phyloP scores from a whole-genome alignment of 2,113 vertebrate species.

The Dromiciops gliroides region DNA sequence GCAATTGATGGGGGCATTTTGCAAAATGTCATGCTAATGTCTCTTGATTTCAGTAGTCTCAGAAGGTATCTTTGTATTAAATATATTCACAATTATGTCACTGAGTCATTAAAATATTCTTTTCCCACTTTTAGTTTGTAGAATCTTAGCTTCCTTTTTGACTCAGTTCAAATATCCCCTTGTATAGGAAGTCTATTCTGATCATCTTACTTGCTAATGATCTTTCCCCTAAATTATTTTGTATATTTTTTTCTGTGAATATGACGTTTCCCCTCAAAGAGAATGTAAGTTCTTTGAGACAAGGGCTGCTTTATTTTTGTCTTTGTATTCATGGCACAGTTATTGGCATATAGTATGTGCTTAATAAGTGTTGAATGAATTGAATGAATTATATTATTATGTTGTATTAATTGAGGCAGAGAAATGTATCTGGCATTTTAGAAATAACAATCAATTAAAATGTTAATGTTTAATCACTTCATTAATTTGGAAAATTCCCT shows the following conservation, averaged over 20 bases:
- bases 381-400: neutral
- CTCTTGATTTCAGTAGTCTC: neutral
- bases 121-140: neutral
- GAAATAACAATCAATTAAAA: neutral
- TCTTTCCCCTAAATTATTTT: neutral
- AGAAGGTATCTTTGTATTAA: neutral
- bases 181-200: neutral
- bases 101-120: neutral
- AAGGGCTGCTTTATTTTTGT: neutral
- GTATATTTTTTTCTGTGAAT: neutral
- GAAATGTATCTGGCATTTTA: neutral
- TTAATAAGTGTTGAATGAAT: neutral
- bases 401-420: neutral
- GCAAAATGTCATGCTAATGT: neutral
- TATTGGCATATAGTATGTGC: neutral
- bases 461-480: neutral
- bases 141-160: neutral
- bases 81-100: neutral
- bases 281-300: neutral
- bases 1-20: neutral
- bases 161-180: neutral
- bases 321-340: neutral
- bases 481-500: neutral
- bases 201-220: neutral
- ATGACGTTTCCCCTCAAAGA: neutral